Evolutionary conservation across 2,113 vertebrate species (phyloP).

Genomic region (Nesogale talazaci): DNA sequence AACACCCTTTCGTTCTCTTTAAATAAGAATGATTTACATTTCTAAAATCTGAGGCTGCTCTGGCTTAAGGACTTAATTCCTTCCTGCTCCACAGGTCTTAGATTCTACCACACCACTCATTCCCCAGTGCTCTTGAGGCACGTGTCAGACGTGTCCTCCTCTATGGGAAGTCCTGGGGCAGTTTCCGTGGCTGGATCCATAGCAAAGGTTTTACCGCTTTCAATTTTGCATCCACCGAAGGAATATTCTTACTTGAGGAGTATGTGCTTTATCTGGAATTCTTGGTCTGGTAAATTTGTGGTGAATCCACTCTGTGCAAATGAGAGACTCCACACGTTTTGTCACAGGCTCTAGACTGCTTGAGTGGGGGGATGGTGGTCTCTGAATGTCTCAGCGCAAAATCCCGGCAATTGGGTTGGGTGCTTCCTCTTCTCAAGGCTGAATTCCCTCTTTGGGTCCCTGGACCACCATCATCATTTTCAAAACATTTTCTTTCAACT

Average conservation of each 20-base stretch:
- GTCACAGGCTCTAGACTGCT: too few relatives aligned
- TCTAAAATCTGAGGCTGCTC: neutral
- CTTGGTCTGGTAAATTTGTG: too few relatives aligned
- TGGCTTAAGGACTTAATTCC: conserved; percentile 36
- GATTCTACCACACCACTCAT: conserved; percentile 87
- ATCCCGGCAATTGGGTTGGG: too few relatives aligned
- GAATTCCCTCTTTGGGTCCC: too few relatives aligned
- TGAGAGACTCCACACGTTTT: too few relatives aligned
- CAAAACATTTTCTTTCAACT: too few relatives aligned
- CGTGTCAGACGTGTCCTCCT: conserved; percentile 88
- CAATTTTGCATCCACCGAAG: conserved; percentile 92
- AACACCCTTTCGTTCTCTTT: conserved; percentile 34
- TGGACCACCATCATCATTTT: too few relatives aligned
- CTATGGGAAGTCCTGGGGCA: conserved; percentile 93
- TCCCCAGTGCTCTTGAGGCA: conserved; percentile 93
- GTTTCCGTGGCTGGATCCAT: conserved; percentile 94
- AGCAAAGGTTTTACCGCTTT: conserved; percentile 96
- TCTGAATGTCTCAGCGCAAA: too few relatives aligned
- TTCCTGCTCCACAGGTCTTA: conserved; percentile 86
- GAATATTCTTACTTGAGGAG: conserved; percentile 94
- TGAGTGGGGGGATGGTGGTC: too few relatives aligned
- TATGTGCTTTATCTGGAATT: too few relatives aligned
- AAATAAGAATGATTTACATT: neutral
- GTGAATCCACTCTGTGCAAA: too few relatives aligned
- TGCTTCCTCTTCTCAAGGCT: too few relatives aligned